Base-by-base conservation (phyloP, 2,888 invertebrate genomes). In the Crossocerus cetratus region DNA sequence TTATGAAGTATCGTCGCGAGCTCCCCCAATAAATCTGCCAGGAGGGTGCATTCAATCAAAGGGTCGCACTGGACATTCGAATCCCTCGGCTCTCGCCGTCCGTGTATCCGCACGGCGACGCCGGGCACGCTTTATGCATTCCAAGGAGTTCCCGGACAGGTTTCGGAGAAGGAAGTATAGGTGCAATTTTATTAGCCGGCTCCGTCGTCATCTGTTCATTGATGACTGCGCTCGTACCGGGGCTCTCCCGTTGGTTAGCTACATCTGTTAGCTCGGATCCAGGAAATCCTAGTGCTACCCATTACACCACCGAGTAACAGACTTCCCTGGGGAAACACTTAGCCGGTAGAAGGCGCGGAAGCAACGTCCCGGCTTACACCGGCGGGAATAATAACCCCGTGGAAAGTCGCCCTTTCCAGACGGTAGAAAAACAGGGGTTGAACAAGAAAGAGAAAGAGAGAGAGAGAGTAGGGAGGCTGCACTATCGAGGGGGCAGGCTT, bases 61-160 rank as follows among this genome's bases (percentile, higher is more conserved):
- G 67, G 64, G 68, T 69, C 61, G 49, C 62, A 49, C 66, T 66
- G 70, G 58, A 57, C 74, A 65, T 77, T 74, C 74, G 77, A 77
- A 74, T 69, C 58, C 69, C 69, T 63, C 72, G 74, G 61, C 2
- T 32, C 65, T 72, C 77, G 71, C 76, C 8, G 43, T 67, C 69
- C 77, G 74, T 77, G 77, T 77, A 77, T 66, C 71, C 74, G 32
- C 60, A 54, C 59, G 8, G 32, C 32, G 32, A 11, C 32, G 32
- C 16, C 70, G 53, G 61, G 5, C n/a, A 74, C 78, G 74, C 66
- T 67, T 72, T 57, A 16, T 58, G 78, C 78, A 78, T 78, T 53
- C 43, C 71, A 78, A 78, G 32, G 45, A 74, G 72, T 74, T 77
- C 65, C 77, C 69, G 74, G 64, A 67, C 72, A 56, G 71, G 68